Base-by-base conservation (phyloP, 2,113 vertebrate genomes). In the Gallinago paraguaiae region DNA sequence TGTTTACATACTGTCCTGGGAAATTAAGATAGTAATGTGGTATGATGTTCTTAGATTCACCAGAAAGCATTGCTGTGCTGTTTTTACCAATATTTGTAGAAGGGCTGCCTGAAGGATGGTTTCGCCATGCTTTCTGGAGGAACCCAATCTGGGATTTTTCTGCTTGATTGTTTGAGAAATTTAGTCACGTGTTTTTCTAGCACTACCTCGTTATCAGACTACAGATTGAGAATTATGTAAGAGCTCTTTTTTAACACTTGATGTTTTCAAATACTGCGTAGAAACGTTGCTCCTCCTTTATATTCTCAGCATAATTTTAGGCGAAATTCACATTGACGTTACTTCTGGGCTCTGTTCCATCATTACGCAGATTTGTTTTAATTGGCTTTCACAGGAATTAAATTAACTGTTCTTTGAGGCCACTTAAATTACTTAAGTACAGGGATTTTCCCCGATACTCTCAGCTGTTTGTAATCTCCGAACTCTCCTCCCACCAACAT, bases 401-500 rank as follows among this genome's bases (percentile, higher is more conserved):
- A 74, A 45, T 78, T 50, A 67, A 45, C 46, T 83, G 37, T 64
- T 67, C 56, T 63, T 86, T 69, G 81, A 95, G 88, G 41, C 57
- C 53, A 54, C 50, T 90, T 88, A 64, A 71, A 53, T 56, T 11
- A 53, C 39, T 82, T 84, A 86, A 50, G 71, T 23, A 54, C 57
- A 39, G 77, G 77, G 72, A 15, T 48, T 86, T 86, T 48, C 19
- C 50, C 25, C 35, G 4, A 9, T 61, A 71, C 45, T 68, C 77
- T 54, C 61, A 30, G 76, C 80, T 70, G 74, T 56, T 35, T 88
- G 15, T 90, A 35, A 96, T 81, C 74, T 93, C 88, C 30, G 10
- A 43, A 7, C 89, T 94, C 23, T 87, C 70, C 94, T 95, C 92
- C 78, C 83, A 31, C 33, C 80, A 7, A 85, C 95, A 46, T 74